Evolutionary conservation across 2,797 vertebrate species (phyloP).

Genomic region (Pseudochirops cupreus): DNA sequence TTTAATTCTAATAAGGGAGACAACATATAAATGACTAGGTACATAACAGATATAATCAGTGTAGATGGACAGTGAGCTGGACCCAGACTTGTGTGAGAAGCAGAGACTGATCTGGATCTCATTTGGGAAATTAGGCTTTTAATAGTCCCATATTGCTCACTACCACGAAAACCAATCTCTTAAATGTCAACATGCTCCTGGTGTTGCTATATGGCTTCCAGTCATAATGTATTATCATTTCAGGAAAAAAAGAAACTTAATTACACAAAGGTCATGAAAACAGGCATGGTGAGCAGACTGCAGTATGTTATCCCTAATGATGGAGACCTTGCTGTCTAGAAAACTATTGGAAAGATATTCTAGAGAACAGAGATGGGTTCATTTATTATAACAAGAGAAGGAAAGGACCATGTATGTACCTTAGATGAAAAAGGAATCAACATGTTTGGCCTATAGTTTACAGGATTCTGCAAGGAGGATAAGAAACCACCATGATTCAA

Average conservation of each 20-base stretch:
- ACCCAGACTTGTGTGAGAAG: not conserved
- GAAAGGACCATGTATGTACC: not conserved
- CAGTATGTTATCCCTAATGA: not conserved
- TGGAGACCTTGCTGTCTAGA: not conserved
- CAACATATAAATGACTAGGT: not conserved
- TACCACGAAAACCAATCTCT: not conserved
- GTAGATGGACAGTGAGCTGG: not conserved
- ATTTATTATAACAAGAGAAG: slow-evolving; percentile 29
- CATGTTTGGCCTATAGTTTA: not conserved
- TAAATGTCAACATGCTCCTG: not conserved
- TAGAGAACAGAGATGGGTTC: not conserved
- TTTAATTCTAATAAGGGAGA: not conserved
- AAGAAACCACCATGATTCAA: slow-evolving; percentile 29
- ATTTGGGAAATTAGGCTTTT: not conserved
- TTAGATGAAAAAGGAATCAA: slow-evolving; percentile 9
- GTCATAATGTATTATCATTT: not conserved
- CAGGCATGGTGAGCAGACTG: not conserved
- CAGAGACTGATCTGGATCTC: not conserved
- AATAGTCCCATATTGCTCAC: not conserved
- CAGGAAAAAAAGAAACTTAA: too few species aligned
- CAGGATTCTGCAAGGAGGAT: slow-evolving; percentile 23
- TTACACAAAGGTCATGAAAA: not conserved
- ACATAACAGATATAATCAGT: not conserved
- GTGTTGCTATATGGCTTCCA: not conserved
- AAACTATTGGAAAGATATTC: not conserved